Evolutionary conservation across 92 coral and sea anemone species (phyloP).

Genomic region (Meandrina meandrites): DNA sequence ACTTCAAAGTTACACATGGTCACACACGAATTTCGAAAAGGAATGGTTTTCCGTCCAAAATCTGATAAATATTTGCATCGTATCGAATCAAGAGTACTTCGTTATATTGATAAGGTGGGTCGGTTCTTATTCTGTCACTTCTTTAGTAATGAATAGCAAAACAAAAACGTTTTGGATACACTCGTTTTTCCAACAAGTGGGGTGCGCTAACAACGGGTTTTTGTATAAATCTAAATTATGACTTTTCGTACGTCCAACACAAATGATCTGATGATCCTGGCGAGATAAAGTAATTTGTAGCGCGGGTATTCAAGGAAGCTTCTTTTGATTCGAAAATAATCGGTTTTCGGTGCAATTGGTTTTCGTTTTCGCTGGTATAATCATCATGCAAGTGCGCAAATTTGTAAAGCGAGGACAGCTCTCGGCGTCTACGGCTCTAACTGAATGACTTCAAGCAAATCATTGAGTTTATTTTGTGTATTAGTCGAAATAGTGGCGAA

Average conservation of each 20-base stretch:
- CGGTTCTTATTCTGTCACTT: slow-evolving; percentile 3
- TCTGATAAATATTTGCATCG: slow-evolving; percentile 35
- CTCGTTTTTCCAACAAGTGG: slow-evolving; percentile 31
- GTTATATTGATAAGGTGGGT: slow-evolving; percentile 33
- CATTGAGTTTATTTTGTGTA: slow-evolving; percentile 15
- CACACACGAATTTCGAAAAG: slow-evolving; percentile 16
- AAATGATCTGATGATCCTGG: slow-evolving; percentile 19
- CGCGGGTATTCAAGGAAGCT: slow-evolving; percentile 9
- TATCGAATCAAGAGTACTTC: slow-evolving; percentile 18
- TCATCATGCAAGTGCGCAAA: neutral
- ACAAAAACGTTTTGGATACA: neutral
- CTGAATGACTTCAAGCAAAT: slow-evolving; percentile 4
- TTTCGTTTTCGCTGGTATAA: neutral
- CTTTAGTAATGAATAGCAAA: neutral
- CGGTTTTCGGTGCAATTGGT: slow-evolving; percentile 7
- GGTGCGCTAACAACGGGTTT: slow-evolving; percentile 14
- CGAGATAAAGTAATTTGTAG: slow-evolving; percentile 29
- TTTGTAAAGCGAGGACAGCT: neutral
- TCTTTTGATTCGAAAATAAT: slow-evolving; percentile 15
- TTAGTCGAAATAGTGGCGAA: slow-evolving; percentile 4
- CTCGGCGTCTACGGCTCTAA: neutral
- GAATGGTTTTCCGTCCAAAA: slow-evolving; percentile 18
- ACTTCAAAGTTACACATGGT: slow-evolving; percentile 34
- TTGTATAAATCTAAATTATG: slow-evolving; percentile 35
- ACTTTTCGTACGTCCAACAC: slow-evolving; percentile 28